A percentile compares a stretch with the other conserved stretches of the same genome.
These are phyloP conservation scores for Spodoptera picta DNA, from an alignment of 2,888 invertebrate genomes.

Conservation along the genomic window DNA sequence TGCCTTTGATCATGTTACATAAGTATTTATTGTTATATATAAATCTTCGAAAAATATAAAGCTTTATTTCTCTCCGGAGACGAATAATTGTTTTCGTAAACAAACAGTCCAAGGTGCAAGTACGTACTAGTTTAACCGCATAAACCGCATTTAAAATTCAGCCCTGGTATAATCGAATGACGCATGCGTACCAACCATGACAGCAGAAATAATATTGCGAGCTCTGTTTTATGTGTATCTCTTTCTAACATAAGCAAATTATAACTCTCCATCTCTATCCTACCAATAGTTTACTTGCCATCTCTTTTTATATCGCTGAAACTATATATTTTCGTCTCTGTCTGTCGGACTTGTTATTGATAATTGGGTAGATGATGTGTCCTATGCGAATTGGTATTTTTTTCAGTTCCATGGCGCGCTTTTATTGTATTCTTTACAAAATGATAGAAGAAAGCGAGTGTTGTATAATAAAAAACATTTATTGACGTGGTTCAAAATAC, in stretches of 20 bases:
- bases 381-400: slow-evolving; percentile 49
- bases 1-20: too few relatives aligned
- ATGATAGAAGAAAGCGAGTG: slow-evolving; percentile 10
- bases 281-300: slow-evolving; percentile 70
- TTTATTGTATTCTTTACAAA: not conserved
- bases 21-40: too few relatives aligned
- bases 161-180: slow-evolving; percentile 75
- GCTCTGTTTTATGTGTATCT: slow-evolving; percentile 73
- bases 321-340: slow-evolving; percentile 58
- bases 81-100: too few relatives aligned
- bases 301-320: slow-evolving; percentile 56
- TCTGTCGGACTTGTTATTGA: slow-evolving; percentile 73
- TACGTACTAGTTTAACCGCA: not conserved
- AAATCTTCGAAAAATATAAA: too few relatives aligned
- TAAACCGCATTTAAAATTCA: slow-evolving; percentile 52
- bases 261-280: slow-evolving; percentile 60
- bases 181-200: slow-evolving; percentile 86
- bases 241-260: slow-evolving; percentile 58
- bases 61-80: too few relatives aligned
- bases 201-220: slow-evolving; percentile 70
- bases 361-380: slow-evolving; percentile 61
- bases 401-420: slow-evolving; percentile 61
- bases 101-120: too few relatives aligned
- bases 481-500: slow-evolving; percentile 14
- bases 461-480: slow-evolving; percentile 29